Conservation (phyloP, 2,888 invertebrate genomes). For the Drosophila falleni region DNA sequence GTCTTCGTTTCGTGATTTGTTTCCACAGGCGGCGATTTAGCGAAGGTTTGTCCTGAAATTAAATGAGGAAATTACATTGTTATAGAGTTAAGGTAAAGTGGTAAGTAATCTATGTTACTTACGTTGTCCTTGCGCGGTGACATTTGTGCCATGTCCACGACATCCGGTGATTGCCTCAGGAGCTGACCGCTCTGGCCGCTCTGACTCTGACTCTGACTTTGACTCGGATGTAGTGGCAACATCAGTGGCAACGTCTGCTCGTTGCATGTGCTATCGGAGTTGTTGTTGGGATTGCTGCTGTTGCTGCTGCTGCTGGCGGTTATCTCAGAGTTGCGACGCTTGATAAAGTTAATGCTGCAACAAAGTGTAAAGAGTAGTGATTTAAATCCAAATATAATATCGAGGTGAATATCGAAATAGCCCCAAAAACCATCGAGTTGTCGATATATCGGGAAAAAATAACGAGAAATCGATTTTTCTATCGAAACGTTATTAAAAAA, state of each 20-base stretch:
- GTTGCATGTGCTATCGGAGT: constrained; percentile 84
- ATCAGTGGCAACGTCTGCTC: constrained; percentile 85
- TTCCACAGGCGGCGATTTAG: constrained; percentile 93
- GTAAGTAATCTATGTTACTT: constrained; percentile 38
- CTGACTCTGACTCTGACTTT: constrained; percentile 79
- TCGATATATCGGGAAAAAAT: too few species aligned
- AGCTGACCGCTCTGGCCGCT: constrained; percentile 70
- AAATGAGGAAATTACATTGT: not conserved
- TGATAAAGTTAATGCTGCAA: constrained; percentile 84
- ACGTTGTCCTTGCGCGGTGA: constrained; percentile 85
- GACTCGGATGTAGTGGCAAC: constrained; percentile 55
- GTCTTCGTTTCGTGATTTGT: constrained; percentile 90
- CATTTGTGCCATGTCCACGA: constrained; percentile 72
- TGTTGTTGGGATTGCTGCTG: constrained; percentile 79
- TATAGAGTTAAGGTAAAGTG: not conserved
- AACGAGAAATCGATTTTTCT: too few species aligned
- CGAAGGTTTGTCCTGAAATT: constrained; percentile 90
- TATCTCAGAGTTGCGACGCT: constrained; percentile 84
- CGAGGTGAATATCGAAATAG: too few species aligned
- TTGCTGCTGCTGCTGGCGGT: constrained; percentile 72
- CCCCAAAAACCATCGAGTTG: too few species aligned
- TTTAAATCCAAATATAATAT: too few species aligned
- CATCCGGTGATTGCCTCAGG: constrained; percentile 64
- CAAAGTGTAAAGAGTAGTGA: too few species aligned
- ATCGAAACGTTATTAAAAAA: too few species aligned